Base-by-base conservation (phyloP, 2,888 invertebrate genomes). In the Acronicta alni region DNA sequence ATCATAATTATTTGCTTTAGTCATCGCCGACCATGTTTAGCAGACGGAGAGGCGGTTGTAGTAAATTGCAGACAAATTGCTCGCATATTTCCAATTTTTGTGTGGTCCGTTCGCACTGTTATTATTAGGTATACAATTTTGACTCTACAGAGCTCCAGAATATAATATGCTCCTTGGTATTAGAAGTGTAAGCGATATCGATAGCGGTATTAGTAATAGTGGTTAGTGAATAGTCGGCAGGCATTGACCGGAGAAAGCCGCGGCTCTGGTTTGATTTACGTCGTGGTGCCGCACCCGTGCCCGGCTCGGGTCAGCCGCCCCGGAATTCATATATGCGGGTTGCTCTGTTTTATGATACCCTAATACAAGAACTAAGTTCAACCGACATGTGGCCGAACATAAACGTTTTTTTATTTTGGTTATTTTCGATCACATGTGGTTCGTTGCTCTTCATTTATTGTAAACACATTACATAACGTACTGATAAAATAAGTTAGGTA, bases 161-260 rank as follows among this genome's bases (percentile, higher is more conserved):
- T n/a, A n/a, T n/a, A n/a, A 15, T 23, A 12, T 10, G 32, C 20
- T 32, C 17, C 18, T 48, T 43, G 35, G 23, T 30, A 12, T 15
- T 46, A 37, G 43, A 26, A 37, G n/a, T 54, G 47, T 63, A 44
- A 51, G 35, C 43, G 66, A 65, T 52, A 55, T 57, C 44, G 37
- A 35, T 14, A 35, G 37, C 43, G 47, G 57, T 47, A 46, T 46
- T 41, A 47, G 46, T 54, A 46, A 41, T 54, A 53, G 59, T 56
- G 68, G 54, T 63, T 56, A 56, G 62, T 47, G 49, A 52, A 60
- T 57, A 71, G 57, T 46, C 56, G 42, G 67, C 74, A 66, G 75
- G 30, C 75, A 70, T 60, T 64, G 80, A 75, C 67, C 78, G 74
- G 79, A 77, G 79, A 79, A 77, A 79, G 79, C 53, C 56, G 57